Percentiles rank a stretch among this genome's conserved stretches.
Evolutionary conservation across 2,113 vertebrate genomes (phyloP).

Genomic region (Triplophysa tibetana): DNA sequence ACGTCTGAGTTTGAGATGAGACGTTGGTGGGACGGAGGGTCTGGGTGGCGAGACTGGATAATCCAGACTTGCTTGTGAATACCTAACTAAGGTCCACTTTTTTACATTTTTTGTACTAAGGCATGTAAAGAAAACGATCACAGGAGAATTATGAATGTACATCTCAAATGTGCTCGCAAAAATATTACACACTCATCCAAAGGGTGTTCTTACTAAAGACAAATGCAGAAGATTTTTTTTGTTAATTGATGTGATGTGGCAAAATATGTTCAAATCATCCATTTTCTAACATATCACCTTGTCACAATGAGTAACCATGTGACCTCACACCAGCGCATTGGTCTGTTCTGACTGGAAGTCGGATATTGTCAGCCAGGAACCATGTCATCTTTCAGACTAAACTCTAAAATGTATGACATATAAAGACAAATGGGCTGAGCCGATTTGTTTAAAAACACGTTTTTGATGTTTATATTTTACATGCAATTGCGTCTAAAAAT

Average conservation of each 20-base stretch:
- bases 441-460: too few relatives aligned
- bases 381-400: conserved; percentile 58
- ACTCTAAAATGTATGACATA: background rate
- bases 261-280: conserved; percentile 2
- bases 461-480: too few relatives aligned
- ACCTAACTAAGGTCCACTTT: too few relatives aligned
- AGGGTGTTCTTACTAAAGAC: too few relatives aligned
- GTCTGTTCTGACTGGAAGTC: conserved; percentile 54
- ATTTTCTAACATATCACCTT: conserved; percentile 15
- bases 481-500: too few relatives aligned
- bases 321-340: conserved; percentile 16
- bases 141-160: background rate
- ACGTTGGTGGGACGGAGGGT: background rate
- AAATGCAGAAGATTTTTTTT: background rate
- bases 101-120: too few relatives aligned
- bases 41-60: background rate
- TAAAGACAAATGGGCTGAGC: too few relatives aligned
- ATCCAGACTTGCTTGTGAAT: background rate
- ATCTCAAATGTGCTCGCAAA: too few relatives aligned
- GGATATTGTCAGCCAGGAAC: conserved; percentile 63
- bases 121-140: too few relatives aligned
- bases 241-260: too few relatives aligned
- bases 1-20: background rate
- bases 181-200: too few relatives aligned
- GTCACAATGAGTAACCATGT: conserved; percentile 36